A percentile compares a stretch with the other conserved stretches of the same genome.
These are phyloP conservation scores for Orchesella cincta DNA, from an alignment of 1,140 invertebrate genomes.

Conservation along the genomic window DNA sequence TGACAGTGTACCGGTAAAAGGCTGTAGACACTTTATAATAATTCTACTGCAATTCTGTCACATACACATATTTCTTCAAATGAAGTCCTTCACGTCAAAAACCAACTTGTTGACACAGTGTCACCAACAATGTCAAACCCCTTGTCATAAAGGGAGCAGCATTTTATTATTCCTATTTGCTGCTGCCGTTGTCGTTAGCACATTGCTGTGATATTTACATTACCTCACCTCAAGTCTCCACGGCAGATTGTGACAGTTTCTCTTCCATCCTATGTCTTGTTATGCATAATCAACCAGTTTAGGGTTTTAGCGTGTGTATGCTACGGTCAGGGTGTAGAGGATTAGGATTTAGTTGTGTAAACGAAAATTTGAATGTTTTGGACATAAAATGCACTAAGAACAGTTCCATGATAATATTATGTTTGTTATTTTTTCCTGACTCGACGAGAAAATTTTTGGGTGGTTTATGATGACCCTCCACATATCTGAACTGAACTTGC, in stretches of 20 bases:
- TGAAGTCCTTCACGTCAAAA: conserved; percentile 20
- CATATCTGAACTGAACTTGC: no score
- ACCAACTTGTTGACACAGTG: conserved; percentile 48
- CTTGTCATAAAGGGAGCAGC: neutral
- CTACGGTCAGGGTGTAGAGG: no score
- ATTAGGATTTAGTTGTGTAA: no score
- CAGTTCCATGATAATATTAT: no score
- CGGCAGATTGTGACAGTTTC: neutral
- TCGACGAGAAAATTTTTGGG: neutral
- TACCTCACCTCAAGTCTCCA: neutral
- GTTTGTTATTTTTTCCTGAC: neutral
- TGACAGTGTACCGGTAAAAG: no score
- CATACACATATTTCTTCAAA: conserved; percentile 12
- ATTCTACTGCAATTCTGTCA: no score
- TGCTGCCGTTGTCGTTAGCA: neutral
- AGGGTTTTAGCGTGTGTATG: no score
- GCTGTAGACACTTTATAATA: no score
- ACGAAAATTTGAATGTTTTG: no score
- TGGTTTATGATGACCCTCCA: neutral
- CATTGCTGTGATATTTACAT: neutral
- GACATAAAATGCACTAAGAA: no score
- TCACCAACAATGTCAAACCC: conserved; percentile 47
- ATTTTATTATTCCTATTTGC: neutral
- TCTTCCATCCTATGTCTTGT: neutral
- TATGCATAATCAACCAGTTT: no score